phyloP scores from a whole-genome alignment of 2,113 vertebrate genomes.

The Apteryx mantelli region DNA sequence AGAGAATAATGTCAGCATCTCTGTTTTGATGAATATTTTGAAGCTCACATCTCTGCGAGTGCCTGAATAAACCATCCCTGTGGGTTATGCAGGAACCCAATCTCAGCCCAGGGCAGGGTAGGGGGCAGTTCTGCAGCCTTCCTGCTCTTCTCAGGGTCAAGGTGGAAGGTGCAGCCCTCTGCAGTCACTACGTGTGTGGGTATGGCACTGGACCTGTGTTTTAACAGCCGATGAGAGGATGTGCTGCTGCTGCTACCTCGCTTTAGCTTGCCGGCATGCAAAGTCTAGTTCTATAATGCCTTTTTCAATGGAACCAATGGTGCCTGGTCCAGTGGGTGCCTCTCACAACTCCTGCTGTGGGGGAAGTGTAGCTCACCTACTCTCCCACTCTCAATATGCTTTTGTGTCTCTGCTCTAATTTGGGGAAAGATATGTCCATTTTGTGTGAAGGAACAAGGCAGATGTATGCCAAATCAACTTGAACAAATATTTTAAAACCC shows the following conservation, averaged over 20 bases:
- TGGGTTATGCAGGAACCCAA: background rate
- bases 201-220: background rate
- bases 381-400: background rate
- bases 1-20: background rate
- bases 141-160: accelerated
- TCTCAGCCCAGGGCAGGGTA: background rate
- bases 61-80: accelerated
- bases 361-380: background rate
- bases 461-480: background rate
- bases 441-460: background rate
- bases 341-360: background rate
- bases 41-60: background rate
- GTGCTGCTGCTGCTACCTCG: background rate
- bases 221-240: background rate
- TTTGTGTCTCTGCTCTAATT: background rate
- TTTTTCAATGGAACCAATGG: background rate
- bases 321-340: accelerated
- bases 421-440: background rate
- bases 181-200: accelerated
- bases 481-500: conserved; percentile 14
- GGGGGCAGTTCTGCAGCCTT: background rate
- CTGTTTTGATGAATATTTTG: background rate
- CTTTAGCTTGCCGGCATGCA: background rate
- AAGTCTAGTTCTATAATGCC: background rate
- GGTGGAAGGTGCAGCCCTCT: background rate